Percentiles rank a stretch among this genome's conserved stretches.
Conservation (phyloP, 2,797 vertebrate genomes). For the Hemitrygon akajei region DNA sequence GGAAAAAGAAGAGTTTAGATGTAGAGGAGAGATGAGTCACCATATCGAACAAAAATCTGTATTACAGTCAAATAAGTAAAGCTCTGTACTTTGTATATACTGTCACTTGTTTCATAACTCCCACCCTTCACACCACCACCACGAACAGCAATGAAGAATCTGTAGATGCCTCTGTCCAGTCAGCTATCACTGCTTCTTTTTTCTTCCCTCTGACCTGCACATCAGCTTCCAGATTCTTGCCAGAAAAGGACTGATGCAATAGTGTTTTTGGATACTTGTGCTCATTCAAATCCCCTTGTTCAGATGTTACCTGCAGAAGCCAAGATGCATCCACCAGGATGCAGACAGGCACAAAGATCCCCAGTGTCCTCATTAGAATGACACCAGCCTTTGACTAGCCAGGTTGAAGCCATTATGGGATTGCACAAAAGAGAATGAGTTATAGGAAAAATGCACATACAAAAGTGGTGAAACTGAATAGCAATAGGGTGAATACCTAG, state of each 20-base stretch:
- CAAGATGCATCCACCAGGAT: background rate
- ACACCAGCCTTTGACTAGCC: background rate
- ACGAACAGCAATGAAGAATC: background rate
- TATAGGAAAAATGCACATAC: background rate
- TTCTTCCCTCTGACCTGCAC: background rate
- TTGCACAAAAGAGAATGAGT: background rate
- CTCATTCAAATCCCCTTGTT: background rate
- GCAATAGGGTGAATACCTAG: background rate
- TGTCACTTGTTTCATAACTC: background rate
- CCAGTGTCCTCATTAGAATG: background rate
- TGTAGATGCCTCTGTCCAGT: background rate
- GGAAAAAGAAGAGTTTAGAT: no score
- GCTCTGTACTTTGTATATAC: background rate
- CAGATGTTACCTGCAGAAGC: background rate
- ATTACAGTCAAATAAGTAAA: background rate
- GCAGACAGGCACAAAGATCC: background rate
- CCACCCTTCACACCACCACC: background rate
- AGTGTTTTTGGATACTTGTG: background rate
- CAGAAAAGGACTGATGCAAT: background rate
- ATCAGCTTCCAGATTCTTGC: no score
- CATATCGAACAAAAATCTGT: background rate
- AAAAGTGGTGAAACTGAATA: background rate
- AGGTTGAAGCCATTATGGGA: background rate
- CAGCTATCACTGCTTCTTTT: background rate
- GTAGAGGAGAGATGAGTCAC: no score